Conservation (phyloP, 2,113 vertebrate genomes). For the Lucifuga dentata region DNA sequence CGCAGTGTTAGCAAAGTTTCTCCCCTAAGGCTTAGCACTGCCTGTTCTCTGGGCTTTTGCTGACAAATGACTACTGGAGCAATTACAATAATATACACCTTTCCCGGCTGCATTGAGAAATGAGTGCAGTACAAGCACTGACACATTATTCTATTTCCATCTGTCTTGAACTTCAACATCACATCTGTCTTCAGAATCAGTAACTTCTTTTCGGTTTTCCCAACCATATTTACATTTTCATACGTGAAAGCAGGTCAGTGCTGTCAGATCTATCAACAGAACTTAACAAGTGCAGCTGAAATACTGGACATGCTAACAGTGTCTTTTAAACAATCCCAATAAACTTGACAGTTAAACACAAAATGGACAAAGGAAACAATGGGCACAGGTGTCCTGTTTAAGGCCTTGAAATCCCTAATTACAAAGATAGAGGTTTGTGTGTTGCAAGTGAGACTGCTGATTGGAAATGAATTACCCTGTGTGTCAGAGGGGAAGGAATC, state of each 20-base stretch:
- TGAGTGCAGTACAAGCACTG: conserved; percentile 62
- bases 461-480: conserved; percentile 76
- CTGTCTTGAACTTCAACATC: conserved; percentile 39
- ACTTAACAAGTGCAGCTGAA: conserved; percentile 42
- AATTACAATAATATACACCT: conserved; percentile 78
- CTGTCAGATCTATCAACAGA: conserved; percentile 41
- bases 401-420: conserved; percentile 39
- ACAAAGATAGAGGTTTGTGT: conserved; percentile 58
- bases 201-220: conserved; percentile 12
- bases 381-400: conserved; percentile 52
- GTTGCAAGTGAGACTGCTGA: conserved; percentile 60
- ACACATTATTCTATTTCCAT: conserved; percentile 64
- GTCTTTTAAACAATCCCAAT: conserved; percentile 45
- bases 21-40: conserved; percentile 47
- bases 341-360: conserved; percentile 30
- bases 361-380: conserved; percentile 26
- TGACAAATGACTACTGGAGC: conserved; percentile 66
- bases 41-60: conserved; percentile 56
- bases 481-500: conserved; percentile 79
- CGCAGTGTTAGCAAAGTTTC: conserved; percentile 30
- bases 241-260: conserved; percentile 54
- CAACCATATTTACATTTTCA: conserved; percentile 46
- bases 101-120: conserved; percentile 62
- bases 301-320: conserved; percentile 50
- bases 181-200: conserved; percentile 43